Base-by-base conservation (phyloP, 1,140 invertebrate species). In the Paramacrobiotus metropolitanus region DNA sequence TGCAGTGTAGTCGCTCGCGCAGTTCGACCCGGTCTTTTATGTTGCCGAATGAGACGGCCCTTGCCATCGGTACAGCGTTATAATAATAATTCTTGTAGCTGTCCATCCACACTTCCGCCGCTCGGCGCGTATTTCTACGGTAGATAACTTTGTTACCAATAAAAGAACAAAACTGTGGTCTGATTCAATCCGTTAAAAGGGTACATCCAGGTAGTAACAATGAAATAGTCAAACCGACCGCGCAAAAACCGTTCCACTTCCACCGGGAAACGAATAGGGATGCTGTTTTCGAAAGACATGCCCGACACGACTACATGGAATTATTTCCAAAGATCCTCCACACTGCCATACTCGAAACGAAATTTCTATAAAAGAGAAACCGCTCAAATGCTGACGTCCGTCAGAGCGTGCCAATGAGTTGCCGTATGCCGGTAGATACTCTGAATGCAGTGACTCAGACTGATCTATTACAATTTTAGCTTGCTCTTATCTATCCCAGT, bases 31-130 rank as follows among this genome's bases (percentile, higher is more conserved):
- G 77, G 24, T 83, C 77, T 29, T 77, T 77, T 70, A 90, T 86
- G 72, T 86, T 90, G 71, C 77, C 77, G 70, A 71, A 74, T 24
- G 70, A 65, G 0, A 78, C 75, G 68, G 70, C 70, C 70, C 71
- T 72, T 9, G 77, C 75, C 21, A 76, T 75, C 15, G 77, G 77
- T 1, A 79, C 77, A 34, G 76, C 72, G 61, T 83, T 85, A 67
- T 90, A 90, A 68, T 84, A 89, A 71, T 93, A 92, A 64, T 88
- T 80, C 3, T 84, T 82, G 86, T 86, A 93, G 45, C 91, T 83
- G 68, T 70, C 69, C 69, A 70, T 70, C 69, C 69, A 70, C 31
- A 70, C 69, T 64, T 70, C 69, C 24, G 70, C 69, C 20, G 68
- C 69, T 59, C 69, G 61, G 45, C 70, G 64, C 20, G 69, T 71